Base-by-base conservation (phyloP, 2,888 invertebrate genomes). In the Dysmachus trigonus region DNA sequence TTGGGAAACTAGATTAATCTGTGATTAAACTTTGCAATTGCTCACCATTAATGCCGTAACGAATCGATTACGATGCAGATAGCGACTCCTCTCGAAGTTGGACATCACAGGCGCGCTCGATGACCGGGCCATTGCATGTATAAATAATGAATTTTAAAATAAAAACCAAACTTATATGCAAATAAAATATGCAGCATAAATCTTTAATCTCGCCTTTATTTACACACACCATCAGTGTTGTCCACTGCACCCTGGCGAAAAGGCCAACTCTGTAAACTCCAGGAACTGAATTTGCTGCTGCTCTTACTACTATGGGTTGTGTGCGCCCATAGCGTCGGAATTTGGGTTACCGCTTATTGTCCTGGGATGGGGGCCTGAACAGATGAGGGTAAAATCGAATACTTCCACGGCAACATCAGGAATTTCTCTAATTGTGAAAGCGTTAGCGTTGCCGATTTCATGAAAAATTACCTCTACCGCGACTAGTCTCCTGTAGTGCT, bases 101-200 rank as follows among this genome's bases (percentile, higher is more conserved):
- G n/a, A 53, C 27, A 35, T 51, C 71, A 72, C 41, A 38, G 30
- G 38, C 72, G 41, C 27, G 82, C 62, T 10, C 30, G 87, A 88
- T 87, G 88, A 88, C 89, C 88, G 89, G 82, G 89, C 90, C 90
- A 88, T 89, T 89, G 89, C 89, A 91, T 90, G 90, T 90, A 91
- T 90, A 91, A 90, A 91, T 90, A 90, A 90, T 90, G 90, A 90
- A 91, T 91, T 90, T 88, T 86, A 77, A 87, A 87, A 85, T 85
- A 87, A 86, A 87, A 87, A 86, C 82, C 72, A 74, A 86, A 87
- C 87, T 87, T 87, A 87, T 87, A 83, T 76, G 53, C 41, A 47
- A 87, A 86, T 87, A 86, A 87, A 87, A 87, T 87, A 87, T 87
- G 86, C 86, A 87, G 82, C 74, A 87, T 87, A 87, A 87, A 87